Conservation (phyloP, 2,797 vertebrate genomes). For the Micrastur ruficollis region DNA sequence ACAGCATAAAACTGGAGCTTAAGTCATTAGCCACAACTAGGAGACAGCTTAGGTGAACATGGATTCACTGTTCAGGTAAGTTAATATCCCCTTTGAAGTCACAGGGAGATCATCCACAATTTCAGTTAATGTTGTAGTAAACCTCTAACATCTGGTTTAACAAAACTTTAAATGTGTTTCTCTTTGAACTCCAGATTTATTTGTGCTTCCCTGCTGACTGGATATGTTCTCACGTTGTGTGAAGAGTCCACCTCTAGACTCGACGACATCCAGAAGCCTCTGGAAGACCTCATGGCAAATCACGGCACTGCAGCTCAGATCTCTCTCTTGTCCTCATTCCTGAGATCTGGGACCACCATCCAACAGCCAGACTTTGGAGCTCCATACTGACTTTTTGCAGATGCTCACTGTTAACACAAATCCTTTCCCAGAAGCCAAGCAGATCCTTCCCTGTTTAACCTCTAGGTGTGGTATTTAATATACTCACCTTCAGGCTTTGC, state of each 20-base stretch:
- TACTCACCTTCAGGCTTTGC: neutral
- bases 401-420: neutral
- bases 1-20: neutral
- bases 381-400: neutral
- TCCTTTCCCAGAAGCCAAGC: neutral
- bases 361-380: neutral
- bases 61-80: neutral
- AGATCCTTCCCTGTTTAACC: neutral
- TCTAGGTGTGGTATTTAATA: neutral
- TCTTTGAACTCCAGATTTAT: neutral
- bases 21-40: neutral
- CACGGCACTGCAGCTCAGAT: neutral
- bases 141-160: neutral
- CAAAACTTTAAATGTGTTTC: neutral
- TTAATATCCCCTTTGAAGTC: neutral
- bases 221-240: fast-evolving
- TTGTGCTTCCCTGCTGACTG: neutral
- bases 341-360: neutral
- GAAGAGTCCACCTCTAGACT: neutral
- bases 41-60: neutral
- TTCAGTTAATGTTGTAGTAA: neutral
- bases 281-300: neutral
- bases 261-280: neutral
- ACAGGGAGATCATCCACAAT: neutral
- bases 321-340: neutral